Base-by-base conservation (phyloP, 1,140 invertebrate genomes). In the Nixonia krombeini region DNA sequence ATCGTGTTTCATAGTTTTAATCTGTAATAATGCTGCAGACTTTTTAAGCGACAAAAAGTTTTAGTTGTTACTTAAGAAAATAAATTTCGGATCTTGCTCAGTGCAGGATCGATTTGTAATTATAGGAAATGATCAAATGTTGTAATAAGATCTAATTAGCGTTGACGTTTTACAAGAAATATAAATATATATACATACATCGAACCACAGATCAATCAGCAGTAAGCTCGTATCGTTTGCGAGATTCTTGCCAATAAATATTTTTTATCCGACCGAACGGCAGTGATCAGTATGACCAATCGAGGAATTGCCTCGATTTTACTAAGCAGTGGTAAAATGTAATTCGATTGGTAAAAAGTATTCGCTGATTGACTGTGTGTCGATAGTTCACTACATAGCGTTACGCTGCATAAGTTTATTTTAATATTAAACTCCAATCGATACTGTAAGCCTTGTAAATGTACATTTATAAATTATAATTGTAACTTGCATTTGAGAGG, bases 381-480 rank as follows among this genome's bases (percentile, higher is more conserved):
- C 37, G 66, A 55, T 65, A 57, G 57, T 58, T 71, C 62, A 67
- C 77, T 75, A 76, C 35, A 71, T 78, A 76, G 73, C 64, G 68
- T 81, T 81, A 76, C 67, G 58, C 64, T 64, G 56, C 72, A 50
- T 82, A 81, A 78, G 73, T 74, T 82, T 81, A 81, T 83, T 83
- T 83, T 82, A 83, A 78, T 82, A 82, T 80, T 81, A 79, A 78
- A 82, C 53, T 72, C 59, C 72, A 70, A 75, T 71, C 59, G 63
- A 76, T 66, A 64, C 61, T 71, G 57, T 82, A 82, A 81, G 79
- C 70, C 77, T 81, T 82, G 80, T 82, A 81, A 76, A 82, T 83
- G 77, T 82, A 82, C 79, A 82, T 82, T 82, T 79, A 83, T 81
- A 81, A 81, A 82, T 80, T 79, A 75, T 77, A 80, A 78, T 75